Conservation (phyloP, 2,113 vertebrate genomes). For the Coptodon rendalli region DNA sequence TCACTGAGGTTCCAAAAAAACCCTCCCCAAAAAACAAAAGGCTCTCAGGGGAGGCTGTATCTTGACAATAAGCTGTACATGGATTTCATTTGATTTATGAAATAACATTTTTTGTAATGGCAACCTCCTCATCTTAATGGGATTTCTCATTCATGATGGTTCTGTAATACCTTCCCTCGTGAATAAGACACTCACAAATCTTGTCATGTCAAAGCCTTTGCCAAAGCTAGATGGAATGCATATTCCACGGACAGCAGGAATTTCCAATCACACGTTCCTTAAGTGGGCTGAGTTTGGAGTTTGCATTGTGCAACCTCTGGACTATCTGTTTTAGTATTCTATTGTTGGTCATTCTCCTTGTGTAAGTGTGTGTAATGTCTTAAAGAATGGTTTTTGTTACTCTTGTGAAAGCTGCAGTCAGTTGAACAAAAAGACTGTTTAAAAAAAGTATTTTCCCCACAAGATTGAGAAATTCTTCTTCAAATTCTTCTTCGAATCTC, state of each 20-base stretch:
- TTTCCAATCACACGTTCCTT: background rate
- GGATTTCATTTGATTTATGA: slow-evolving; percentile 22
- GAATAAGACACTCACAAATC: slow-evolving; percentile 12
- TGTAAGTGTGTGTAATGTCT: background rate
- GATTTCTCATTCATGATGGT: slow-evolving; percentile 4
- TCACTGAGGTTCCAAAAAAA: background rate
- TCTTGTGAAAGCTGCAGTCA: background rate
- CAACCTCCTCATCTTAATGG: background rate
- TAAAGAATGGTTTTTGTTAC: background rate
- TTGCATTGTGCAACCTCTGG: background rate
- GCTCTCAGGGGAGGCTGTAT: background rate
- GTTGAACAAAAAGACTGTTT: background rate
- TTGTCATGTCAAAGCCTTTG: background rate
- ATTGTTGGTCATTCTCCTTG: background rate
- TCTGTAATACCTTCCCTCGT: slow-evolving; percentile 26
- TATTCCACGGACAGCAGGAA: background rate
- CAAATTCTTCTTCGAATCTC: background rate
- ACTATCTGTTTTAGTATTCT: background rate
- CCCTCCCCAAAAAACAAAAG: background rate
- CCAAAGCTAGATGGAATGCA: background rate
- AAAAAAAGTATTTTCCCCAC: accelerated
- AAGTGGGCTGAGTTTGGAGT: background rate
- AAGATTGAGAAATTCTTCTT: background rate
- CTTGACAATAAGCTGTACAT: background rate
- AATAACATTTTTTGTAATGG: slow-evolving; percentile 11